Base-by-base conservation (phyloP, 35 echinoderm and acorn worm species). In the Anneissia japonica region DNA sequence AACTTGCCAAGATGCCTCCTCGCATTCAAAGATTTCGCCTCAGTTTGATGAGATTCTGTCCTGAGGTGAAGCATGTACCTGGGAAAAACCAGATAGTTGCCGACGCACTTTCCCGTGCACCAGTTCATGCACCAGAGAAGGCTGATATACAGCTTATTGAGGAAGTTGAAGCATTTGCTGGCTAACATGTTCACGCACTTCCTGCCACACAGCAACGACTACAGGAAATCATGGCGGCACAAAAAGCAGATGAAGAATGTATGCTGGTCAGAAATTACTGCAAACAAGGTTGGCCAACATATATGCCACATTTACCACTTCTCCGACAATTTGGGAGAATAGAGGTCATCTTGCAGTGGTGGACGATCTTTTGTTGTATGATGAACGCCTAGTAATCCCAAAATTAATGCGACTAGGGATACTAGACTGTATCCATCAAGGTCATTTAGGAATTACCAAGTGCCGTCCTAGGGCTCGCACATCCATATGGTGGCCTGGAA, bases 161-260 rank as follows among this genome's bases (percentile, higher is more conserved):
- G 32, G 88, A 90, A 72, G 82, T 84, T 37, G 88, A 82, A 73
- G 31, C 31, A 31, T 90, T 51, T 84, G 81, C 35, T 4, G 21
- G 84, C 55, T 26, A 46, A 30, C 19, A 37, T 38, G 31, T 76
- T 30, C 46, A 28, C 39, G 23, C 17, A 55, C 39, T 84, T 3
- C 77, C 46, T 4, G 37, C 30, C 38, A 35, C 39, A 45, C 11
- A 79, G 32, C 40, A 84, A 89, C 38, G 82, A 37, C 40, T 89
- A 7, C 6, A 86, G 36, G 51, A 77, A 32, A 94, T 94, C 32
- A 34, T 21, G 0, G 81, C 75, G 13, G 16, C 45, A 16, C 84
- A 94, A 77, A 46, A 74, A 86, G 75, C 72, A 46, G 88, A 94
- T 83, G 75, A 85, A 79, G 84, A 36, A 36, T 94, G 79, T 40